Evolutionary conservation across 2,888 invertebrate genomes (phyloP).

Genomic region (Melieria picta): DNA sequence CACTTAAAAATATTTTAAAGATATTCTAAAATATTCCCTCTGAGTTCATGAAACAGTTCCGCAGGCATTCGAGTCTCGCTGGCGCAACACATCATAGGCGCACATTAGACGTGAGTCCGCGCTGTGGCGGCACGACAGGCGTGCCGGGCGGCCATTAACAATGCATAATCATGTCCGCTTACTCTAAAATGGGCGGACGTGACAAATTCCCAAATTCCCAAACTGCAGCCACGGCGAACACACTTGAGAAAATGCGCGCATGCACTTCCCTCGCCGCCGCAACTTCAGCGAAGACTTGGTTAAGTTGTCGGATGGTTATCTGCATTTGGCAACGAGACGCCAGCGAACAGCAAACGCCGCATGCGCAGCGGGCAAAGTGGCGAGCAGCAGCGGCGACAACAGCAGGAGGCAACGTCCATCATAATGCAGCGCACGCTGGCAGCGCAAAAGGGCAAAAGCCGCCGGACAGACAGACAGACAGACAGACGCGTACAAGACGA

Average conservation of each 20-base stretch:
- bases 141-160: constrained; percentile 29
- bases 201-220: constrained; percentile 30
- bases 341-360: constrained; percentile 1
- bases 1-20: no score
- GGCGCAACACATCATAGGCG: no score
- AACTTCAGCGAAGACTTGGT: background rate
- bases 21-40: no score
- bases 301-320: constrained; percentile 30
- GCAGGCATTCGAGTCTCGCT: no score
- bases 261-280: constrained; percentile 3
- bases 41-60: no score
- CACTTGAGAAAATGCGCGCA: constrained; percentile 25
- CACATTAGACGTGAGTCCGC: no score
- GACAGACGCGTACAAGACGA: background rate
- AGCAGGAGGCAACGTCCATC: constrained; percentile 14
- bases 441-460: constrained; percentile 1
- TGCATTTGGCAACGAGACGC: constrained; percentile 24
- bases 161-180: constrained; percentile 35
- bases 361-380: constrained; percentile 3
- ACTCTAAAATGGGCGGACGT: constrained; percentile 33
- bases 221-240: constrained; percentile 14
- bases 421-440: constrained; percentile 13
- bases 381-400: background rate
- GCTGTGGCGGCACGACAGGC: background rate
- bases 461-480: background rate